phyloP scores from a whole-genome alignment of 2,797 vertebrate species.

The Oreochromis mossambicus region DNA sequence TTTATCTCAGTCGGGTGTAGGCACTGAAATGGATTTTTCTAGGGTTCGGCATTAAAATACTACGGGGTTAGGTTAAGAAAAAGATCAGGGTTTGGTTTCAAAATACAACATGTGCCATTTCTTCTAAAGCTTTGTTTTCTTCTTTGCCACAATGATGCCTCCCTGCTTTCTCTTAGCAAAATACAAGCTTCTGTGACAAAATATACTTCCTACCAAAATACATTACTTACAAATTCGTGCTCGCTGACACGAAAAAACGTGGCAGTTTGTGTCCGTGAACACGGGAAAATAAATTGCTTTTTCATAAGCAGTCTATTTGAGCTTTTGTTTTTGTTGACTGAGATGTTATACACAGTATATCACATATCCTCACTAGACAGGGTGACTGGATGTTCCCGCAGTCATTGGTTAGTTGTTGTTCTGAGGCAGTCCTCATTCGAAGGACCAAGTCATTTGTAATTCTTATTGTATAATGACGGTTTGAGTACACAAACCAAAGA shows the following conservation, averaged over 20 bases:
- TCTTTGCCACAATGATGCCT: not conserved
- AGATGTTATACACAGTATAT: not conserved
- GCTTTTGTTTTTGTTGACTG: not conserved
- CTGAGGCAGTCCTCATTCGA: not conserved
- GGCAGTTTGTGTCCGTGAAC: accelerated
- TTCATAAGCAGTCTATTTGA: not conserved
- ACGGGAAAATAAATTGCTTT: not conserved
- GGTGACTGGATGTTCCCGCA: not conserved
- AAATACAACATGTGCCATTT: not conserved
- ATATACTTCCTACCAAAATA: not conserved
- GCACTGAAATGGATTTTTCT: not conserved
- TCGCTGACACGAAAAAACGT: not conserved
- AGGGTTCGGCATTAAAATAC: not conserved
- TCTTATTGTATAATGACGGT: not conserved
- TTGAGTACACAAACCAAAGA: not conserved
- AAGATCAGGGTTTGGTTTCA: not conserved
- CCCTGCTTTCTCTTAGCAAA: not conserved
- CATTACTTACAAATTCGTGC: not conserved
- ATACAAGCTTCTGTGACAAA: not conserved
- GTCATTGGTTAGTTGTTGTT: not conserved
- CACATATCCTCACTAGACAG: not conserved
- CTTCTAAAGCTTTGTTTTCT: not conserved
- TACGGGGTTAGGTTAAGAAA: not conserved
- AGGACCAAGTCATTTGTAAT: not conserved
- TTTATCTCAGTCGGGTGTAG: not conserved